Evolutionary conservation across 2,888 invertebrate genomes (phyloP).

Genomic region (Eristalis intricaria): DNA sequence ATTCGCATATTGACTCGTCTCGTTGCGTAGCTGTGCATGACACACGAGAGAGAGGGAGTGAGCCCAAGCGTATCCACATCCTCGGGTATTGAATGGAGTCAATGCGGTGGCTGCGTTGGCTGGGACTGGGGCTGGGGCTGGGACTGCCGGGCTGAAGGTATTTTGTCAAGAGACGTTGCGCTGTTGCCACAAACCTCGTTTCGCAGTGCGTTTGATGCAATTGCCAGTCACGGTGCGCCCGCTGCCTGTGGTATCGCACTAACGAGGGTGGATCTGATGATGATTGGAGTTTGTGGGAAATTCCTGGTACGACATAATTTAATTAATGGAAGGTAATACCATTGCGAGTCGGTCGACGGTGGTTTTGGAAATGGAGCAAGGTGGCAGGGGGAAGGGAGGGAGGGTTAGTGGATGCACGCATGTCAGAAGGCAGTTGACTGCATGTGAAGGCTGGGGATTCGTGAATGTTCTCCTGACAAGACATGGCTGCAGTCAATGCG

Average conservation of each 20-base stretch:
- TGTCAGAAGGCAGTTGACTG: not conserved
- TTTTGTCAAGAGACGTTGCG: constrained; percentile 37
- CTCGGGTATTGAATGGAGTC: constrained; percentile 9
- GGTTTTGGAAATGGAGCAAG: not conserved
- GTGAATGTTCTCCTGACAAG: not conserved
- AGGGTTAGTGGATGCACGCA: not conserved
- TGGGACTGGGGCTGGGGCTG: too few relatives aligned
- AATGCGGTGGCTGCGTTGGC: too few relatives aligned
- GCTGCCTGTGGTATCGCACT: not conserved
- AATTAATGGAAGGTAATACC: constrained; percentile 36
- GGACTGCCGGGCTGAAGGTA: constrained; percentile 3
- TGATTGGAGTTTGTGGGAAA: constrained; percentile 30
- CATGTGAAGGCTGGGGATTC: not conserved
- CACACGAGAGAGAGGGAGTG: not conserved
- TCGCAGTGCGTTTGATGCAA: constrained; percentile 1
- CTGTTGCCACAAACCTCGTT: constrained; percentile 32
- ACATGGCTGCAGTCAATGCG: not conserved
- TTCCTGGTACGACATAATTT: constrained; percentile 40
- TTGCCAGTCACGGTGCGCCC: constrained; percentile 13
- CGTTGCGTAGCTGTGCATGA: constrained; percentile 48
- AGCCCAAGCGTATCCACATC: constrained; percentile 27
- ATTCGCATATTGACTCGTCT: constrained; percentile 38
- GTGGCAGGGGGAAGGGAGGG: not conserved
- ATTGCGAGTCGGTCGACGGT: not conserved
- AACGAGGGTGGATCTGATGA: constrained; percentile 9